Percentiles rank a stretch among this genome's conserved stretches.
Evolutionary conservation across 2,113 vertebrate genomes (phyloP).

Genomic region (Trichechus manatus): DNA sequence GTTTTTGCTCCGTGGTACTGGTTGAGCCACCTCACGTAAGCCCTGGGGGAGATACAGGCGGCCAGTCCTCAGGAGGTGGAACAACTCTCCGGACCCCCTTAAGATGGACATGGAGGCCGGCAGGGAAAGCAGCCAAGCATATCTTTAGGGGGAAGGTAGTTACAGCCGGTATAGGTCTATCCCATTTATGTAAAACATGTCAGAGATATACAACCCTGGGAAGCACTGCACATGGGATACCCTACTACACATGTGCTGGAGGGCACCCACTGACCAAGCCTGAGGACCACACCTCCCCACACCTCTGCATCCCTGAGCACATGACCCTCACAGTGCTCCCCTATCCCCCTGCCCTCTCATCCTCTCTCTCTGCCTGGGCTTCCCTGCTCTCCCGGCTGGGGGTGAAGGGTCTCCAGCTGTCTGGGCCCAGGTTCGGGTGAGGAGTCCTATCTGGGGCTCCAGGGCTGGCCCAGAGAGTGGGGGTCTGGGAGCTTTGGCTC

Average conservation of each 20-base stretch:
- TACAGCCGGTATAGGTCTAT: fast-evolving
- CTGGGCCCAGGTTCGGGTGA: too few relatives aligned
- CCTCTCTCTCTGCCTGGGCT: background rate
- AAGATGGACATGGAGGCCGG: background rate
- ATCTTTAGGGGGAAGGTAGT: fast-evolving
- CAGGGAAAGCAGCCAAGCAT: background rate
- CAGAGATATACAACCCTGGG: background rate
- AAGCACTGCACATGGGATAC: background rate
- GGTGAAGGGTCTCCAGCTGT: background rate
- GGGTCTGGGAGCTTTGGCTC: background rate
- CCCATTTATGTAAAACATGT: background rate
- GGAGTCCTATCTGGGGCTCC: background rate
- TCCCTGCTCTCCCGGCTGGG: background rate
- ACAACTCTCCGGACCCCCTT: background rate
- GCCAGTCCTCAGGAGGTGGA: background rate
- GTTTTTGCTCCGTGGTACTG: background rate
- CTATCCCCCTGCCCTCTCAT: background rate
- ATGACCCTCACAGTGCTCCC: background rate
- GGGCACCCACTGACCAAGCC: background rate
- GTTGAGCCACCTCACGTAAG: background rate
- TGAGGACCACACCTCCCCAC: fast-evolving
- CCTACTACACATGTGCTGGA: background rate
- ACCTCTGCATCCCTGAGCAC: background rate
- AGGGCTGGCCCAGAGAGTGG: background rate
- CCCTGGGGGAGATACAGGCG: background rate